A percentile compares a stretch with the other conserved stretches of the same genome.
Evolutionary conservation across 64 coral and sea anemone genomes (phyloP).

Genomic region (Acropora yongei): DNA sequence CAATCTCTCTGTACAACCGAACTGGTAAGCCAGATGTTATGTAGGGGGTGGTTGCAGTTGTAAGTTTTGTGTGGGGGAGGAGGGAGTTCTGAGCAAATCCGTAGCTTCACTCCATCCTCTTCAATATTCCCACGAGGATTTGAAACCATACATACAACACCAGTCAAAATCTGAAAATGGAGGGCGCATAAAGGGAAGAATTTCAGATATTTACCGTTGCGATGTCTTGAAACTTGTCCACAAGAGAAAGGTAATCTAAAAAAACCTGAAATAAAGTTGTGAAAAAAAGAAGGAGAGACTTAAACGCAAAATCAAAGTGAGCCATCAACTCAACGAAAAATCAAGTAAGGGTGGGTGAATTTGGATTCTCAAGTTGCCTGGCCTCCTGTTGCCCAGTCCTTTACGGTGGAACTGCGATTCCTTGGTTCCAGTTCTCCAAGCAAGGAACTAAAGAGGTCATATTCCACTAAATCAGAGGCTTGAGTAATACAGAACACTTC

Average conservation of each 20-base stretch:
- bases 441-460: constrained; percentile 70
- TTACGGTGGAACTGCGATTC: constrained; percentile 76
- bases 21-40: too few relatives aligned
- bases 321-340: not conserved
- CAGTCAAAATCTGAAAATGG: too few relatives aligned
- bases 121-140: too few relatives aligned
- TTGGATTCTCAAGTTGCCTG: constrained; percentile 52
- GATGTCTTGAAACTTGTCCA: constrained; percentile 80
- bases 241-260: constrained; percentile 75
- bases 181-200: not conserved
- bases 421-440: constrained; percentile 76
- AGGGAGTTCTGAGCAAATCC: too few relatives aligned
- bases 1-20: too few relatives aligned
- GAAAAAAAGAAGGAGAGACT: too few relatives aligned
- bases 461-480: constrained; percentile 70
- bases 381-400: constrained; percentile 87
- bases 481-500: not conserved
- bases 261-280: constrained; percentile 60
- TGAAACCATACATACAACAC: too few relatives aligned
- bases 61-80: too few relatives aligned
- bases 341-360: not conserved
- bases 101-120: too few relatives aligned
- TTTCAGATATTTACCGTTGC: constrained; percentile 49
- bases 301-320: too few relatives aligned
- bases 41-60: too few relatives aligned